Percentiles rank a stretch among this genome's conserved stretches.
phyloP scores from a whole-genome alignment of 2,888 invertebrate species.

The Apamea monoglypha region DNA sequence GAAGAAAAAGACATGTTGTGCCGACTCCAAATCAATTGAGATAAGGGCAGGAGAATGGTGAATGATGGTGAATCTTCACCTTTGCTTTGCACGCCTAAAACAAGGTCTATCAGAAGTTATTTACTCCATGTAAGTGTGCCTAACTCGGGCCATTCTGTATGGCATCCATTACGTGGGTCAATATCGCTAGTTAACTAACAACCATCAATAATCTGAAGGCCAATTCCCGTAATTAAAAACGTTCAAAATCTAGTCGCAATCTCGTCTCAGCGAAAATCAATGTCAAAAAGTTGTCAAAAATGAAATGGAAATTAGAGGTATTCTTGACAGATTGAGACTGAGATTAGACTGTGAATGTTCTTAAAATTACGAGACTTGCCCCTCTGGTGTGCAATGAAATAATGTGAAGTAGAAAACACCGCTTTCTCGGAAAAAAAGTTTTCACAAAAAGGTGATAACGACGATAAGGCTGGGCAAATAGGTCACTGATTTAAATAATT shows the following conservation, averaged over 20 bases:
- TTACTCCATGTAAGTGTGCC: neutral
- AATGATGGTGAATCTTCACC: neutral
- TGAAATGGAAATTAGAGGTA: too few species aligned
- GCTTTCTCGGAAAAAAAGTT: neutral
- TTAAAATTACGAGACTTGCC: too few species aligned
- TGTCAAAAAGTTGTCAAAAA: too few species aligned
- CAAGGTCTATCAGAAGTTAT: neutral
- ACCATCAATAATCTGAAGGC: too few species aligned
- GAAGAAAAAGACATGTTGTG: neutral
- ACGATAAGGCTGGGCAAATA: neutral
- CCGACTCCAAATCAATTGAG: neutral
- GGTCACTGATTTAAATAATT: constrained; percentile 29
- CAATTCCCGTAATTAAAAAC: too few species aligned
- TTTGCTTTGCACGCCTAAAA: neutral
- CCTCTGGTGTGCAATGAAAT: neutral
- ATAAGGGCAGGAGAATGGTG: too few species aligned
- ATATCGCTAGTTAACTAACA: neutral
- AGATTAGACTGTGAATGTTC: too few species aligned
- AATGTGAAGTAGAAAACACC: neutral
- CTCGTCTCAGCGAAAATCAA: too few species aligned
- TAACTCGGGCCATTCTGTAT: neutral
- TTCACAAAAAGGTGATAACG: neutral
- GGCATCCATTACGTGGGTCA: neutral
- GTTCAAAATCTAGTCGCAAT: too few species aligned
- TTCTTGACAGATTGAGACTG: too few species aligned